These are phyloP conservation scores for Hirudo medicinalis DNA, from an alignment of 1,140 invertebrate species.

Conservation along the genomic window DNA sequence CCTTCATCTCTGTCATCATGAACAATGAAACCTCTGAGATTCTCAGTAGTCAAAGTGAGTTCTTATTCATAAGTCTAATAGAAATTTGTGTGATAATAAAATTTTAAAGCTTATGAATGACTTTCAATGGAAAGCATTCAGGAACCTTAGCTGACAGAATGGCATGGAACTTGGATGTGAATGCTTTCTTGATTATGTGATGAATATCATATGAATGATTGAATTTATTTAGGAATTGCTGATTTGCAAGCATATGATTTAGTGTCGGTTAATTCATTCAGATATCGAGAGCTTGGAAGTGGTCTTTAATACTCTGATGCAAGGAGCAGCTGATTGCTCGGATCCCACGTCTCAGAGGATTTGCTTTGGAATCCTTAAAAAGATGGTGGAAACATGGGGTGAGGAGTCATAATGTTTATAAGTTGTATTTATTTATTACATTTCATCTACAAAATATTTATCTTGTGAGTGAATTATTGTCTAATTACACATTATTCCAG, in stretches of 20 bases:
- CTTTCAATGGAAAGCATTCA: no score
- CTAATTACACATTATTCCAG: slow-evolving; percentile 27
- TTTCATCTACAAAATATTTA: not conserved
- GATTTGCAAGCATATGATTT: no score
- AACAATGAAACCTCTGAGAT: slow-evolving; percentile 45
- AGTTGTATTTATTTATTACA: not conserved
- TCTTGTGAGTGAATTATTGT: slow-evolving; percentile 3
- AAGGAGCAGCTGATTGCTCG: slow-evolving; percentile 46
- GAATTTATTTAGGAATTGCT: no score
- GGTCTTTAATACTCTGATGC: slow-evolving; percentile 45
- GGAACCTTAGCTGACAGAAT: no score
- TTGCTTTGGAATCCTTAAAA: slow-evolving; percentile 47
- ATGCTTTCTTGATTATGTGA: no score
- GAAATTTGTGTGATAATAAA: no score
- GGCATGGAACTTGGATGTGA: no score
- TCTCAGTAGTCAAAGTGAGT: slow-evolving; percentile 41
- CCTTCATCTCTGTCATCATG: slow-evolving; percentile 46
- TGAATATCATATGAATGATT: no score
- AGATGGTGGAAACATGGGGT: slow-evolving; percentile 47
- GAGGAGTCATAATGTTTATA: slow-evolving; percentile 23
- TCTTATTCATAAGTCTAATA: not conserved
- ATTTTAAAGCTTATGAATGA: no score
- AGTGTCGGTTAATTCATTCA: slow-evolving; percentile 20
- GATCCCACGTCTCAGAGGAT: slow-evolving; percentile 49
- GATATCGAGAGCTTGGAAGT: slow-evolving; percentile 38